phyloP scores from a whole-genome alignment of 1,140 invertebrate species.

The Oreohelix idahoensis region DNA sequence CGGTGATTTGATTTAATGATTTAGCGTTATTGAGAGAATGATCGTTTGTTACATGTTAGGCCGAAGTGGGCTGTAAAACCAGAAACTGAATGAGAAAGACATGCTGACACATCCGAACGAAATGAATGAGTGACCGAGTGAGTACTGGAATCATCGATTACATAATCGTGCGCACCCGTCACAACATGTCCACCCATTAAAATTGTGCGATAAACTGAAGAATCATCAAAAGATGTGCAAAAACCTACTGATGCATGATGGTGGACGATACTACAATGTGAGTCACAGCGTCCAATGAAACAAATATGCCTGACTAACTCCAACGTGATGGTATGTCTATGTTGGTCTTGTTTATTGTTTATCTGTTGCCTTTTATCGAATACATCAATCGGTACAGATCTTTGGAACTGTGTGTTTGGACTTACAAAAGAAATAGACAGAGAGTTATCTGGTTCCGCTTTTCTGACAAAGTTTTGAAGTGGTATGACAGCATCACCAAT shows the following conservation, averaged over 20 bases:
- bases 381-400: too few species aligned
- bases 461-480: too few species aligned
- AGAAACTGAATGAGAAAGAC: not conserved
- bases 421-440: too few species aligned
- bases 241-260: not conserved
- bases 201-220: not conserved
- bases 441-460: too few species aligned
- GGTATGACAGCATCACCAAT: too few species aligned
- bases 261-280: not conserved
- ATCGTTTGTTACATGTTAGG: constrained; percentile 12
- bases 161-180: not conserved
- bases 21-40: constrained; percentile 1
- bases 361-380: too few species aligned
- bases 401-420: too few species aligned
- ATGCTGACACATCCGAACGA: not conserved
- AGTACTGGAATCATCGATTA: not conserved
- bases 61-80: constrained; percentile 3
- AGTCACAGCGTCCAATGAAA: not conserved
- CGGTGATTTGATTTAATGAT: constrained; percentile 15
- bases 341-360: too few species aligned
- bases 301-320: not conserved
- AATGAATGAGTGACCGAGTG: not conserved
- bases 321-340: not conserved
- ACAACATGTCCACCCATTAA: not conserved
- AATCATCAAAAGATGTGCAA: not conserved